A percentile compares a stretch with the other conserved stretches of the same genome.
Conservation (phyloP, 2,888 invertebrate species). For the Heliconius cydno region DNA sequence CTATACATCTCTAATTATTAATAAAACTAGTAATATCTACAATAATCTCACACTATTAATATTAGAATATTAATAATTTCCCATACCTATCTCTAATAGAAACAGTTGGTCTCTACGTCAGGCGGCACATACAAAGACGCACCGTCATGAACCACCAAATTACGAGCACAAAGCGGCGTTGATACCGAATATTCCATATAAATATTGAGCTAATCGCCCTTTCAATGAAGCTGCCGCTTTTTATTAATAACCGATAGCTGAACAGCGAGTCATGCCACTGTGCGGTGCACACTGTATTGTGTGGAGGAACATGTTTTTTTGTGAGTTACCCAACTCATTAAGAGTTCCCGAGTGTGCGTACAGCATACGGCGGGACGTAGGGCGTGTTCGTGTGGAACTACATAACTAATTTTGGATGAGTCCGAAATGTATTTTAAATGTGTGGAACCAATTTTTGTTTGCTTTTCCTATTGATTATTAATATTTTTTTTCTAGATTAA, state of each 20-base stretch:
- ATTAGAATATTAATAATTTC: background rate
- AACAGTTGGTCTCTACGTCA: constrained; percentile 72
- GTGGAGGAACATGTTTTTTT: constrained; percentile 78
- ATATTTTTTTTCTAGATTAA: constrained; percentile 34
- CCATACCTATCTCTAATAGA: background rate
- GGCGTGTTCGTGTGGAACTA: constrained; percentile 62
- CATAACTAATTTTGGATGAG: constrained; percentile 72
- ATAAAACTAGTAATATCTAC: background rate
- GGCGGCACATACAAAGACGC: constrained; percentile 74
- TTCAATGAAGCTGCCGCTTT: constrained; percentile 83
- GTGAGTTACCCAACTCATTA: constrained; percentile 76
- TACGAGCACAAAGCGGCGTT: constrained; percentile 82
- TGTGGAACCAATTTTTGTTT: constrained; percentile 75
- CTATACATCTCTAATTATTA: background rate
- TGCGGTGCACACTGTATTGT: constrained; percentile 68
- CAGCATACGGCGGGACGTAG: constrained; percentile 70
- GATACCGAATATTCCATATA: constrained; percentile 84
- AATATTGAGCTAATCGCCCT: constrained; percentile 84
- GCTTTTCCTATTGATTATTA: constrained; percentile 57
- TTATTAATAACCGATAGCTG: constrained; percentile 83
- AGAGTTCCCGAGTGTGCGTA: constrained; percentile 67
- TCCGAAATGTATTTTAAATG: constrained; percentile 65
- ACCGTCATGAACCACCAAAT: constrained; percentile 82
- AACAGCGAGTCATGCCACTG: constrained; percentile 77
- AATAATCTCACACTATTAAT: background rate